Percentiles rank a stretch among this genome's conserved stretches.
These are phyloP conservation scores for Pyrrhosoma nymphula DNA, from an alignment of 2,888 invertebrate genomes.

Conservation along the genomic window DNA sequence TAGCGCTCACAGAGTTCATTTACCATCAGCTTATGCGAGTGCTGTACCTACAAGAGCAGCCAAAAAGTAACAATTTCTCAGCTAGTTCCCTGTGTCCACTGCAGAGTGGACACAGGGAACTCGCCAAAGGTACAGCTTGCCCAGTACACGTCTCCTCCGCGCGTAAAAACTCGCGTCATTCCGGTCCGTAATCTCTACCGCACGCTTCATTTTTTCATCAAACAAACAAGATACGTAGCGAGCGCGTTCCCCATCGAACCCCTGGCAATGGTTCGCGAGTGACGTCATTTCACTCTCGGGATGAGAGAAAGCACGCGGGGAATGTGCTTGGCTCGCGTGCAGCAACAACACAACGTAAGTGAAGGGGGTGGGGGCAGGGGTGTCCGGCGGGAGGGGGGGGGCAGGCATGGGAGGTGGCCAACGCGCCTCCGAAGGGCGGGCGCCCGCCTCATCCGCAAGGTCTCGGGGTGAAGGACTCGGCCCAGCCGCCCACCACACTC, in stretches of 20 bases:
- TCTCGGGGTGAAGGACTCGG: slow-evolving; percentile 59
- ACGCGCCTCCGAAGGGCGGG: slow-evolving; percentile 57
- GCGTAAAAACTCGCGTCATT: background rate
- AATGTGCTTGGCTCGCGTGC: slow-evolving; percentile 53
- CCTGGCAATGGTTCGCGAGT: slow-evolving; percentile 52
- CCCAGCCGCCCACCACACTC: background rate
- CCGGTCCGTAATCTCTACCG: background rate
- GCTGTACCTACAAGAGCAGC: too few species aligned
- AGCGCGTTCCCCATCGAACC: slow-evolving; percentile 49
- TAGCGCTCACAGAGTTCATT: too few species aligned
- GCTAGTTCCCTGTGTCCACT: background rate
- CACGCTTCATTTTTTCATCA: background rate
- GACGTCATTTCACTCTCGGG: slow-evolving; percentile 40
- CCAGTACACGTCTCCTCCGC: background rate
- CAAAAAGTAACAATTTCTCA: too few species aligned
- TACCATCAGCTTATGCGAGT: too few species aligned
- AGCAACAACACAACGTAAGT: slow-evolving; percentile 66
- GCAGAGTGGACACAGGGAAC: background rate
- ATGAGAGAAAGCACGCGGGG: slow-evolving; percentile 31
- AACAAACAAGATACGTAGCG: slow-evolving; percentile 53
- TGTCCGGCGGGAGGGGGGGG: background rate
- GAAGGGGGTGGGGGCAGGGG: background rate
- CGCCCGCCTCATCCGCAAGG: slow-evolving; percentile 35
- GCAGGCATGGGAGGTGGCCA: slow-evolving; percentile 53
- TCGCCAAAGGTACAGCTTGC: background rate